Evolutionary conservation across 2,797 vertebrate species (phyloP).

Genomic region (Catharus ustulatus): DNA sequence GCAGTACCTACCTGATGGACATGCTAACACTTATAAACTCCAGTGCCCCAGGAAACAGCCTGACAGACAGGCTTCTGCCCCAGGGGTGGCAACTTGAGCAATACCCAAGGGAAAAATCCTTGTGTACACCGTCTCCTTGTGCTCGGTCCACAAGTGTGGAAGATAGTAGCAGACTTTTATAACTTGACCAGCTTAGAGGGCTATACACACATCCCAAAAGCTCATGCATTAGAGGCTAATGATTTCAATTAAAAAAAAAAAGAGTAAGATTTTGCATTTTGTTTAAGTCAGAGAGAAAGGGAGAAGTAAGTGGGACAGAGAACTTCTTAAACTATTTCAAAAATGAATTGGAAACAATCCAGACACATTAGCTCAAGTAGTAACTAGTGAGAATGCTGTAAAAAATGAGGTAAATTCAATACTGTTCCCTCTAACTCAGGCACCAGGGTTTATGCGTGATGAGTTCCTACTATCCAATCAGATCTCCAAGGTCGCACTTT

Average conservation of each 20-base stretch:
- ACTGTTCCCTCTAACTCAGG: conserved; percentile 20
- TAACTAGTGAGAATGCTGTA: conserved; percentile 46
- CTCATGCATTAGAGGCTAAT: conserved; percentile 49
- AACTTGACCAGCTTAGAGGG: background rate
- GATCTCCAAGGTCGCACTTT: background rate
- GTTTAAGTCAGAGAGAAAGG: conserved; percentile 45
- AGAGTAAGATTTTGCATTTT: conserved; percentile 32
- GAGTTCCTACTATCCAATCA: conserved; percentile 2
- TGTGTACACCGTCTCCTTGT: background rate
- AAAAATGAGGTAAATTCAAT: conserved; percentile 60
- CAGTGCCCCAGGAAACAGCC: background rate
- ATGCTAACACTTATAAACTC: background rate
- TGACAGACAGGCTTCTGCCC: background rate
- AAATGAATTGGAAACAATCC: conserved; percentile 61
- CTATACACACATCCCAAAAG: background rate
- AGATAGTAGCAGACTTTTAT: background rate
- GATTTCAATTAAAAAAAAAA: conserved; percentile 36
- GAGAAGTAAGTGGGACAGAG: conserved; percentile 39
- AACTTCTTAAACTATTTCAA: conserved; percentile 61
- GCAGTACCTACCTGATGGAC: conserved; percentile 24
- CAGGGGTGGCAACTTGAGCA: background rate
- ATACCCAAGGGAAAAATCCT: background rate
- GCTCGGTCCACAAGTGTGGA: background rate
- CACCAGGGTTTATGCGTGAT: background rate
- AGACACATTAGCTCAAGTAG: conserved; percentile 55